Percentiles rank a stretch among this genome's conserved stretches.
These are phyloP conservation scores for Yponomeuta plumbellus DNA, from an alignment of 2,888 invertebrate genomes.

Conservation along the genomic window DNA sequence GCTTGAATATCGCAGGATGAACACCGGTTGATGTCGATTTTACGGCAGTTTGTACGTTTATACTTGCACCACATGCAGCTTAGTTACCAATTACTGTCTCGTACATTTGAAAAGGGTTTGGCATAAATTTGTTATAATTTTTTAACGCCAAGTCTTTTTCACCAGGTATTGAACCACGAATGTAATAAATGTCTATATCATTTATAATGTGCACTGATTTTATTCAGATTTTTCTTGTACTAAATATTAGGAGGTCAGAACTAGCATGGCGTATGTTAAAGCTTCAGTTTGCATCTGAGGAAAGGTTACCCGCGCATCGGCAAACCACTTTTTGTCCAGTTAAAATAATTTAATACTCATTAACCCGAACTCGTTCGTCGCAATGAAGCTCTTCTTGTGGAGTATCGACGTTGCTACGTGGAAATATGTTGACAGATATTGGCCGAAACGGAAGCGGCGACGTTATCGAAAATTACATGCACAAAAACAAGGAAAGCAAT, in stretches of 20 bases:
- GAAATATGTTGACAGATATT: conserved; percentile 75
- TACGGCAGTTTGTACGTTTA: not conserved
- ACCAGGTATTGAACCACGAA: not conserved
- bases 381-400: conserved; percentile 75
- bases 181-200: not conserved
- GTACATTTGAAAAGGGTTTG: not conserved
- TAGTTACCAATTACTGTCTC: not conserved
- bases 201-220: not conserved
- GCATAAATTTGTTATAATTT: not conserved
- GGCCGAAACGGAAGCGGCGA: conserved; percentile 68
- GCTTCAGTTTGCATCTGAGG: conserved; percentile 19
- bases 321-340: conserved; percentile 45
- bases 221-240: not conserved
- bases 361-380: conserved; percentile 64
- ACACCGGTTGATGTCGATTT: too few relatives aligned
- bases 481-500: conserved; percentile 63
- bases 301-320: conserved; percentile 50
- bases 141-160: not conserved
- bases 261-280: not conserved
- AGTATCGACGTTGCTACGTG: conserved; percentile 63
- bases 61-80: not conserved
- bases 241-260: not conserved
- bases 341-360: conserved; percentile 72
- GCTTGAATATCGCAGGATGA: too few relatives aligned
- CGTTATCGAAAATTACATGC: conserved; percentile 68